phyloP scores from a whole-genome alignment of 2,888 invertebrate species.

The Temnothorax rugatulus region DNA sequence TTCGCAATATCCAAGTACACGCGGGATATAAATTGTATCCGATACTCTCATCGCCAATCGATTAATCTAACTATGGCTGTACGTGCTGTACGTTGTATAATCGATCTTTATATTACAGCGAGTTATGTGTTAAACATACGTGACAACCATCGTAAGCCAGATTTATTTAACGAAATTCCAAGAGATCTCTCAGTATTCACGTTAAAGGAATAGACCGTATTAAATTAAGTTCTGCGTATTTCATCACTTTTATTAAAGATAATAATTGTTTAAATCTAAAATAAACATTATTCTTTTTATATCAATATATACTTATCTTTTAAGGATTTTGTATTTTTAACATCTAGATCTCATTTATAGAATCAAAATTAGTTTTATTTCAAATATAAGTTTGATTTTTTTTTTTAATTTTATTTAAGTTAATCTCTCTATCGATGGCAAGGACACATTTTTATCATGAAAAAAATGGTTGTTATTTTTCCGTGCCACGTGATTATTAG shows the following conservation, averaged over 20 bases:
- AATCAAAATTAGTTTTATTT: not conserved
- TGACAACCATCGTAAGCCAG: constrained; percentile 15
- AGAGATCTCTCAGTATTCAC: not conserved
- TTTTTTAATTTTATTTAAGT: not conserved
- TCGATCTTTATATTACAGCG: constrained; percentile 42
- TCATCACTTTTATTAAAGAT: not conserved
- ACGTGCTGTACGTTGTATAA: constrained; percentile 9
- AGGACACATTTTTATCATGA: not conserved
- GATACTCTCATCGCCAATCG: constrained; percentile 41
- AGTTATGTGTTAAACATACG: constrained; percentile 27
- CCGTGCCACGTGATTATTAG: not conserved
- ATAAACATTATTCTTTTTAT: not conserved
- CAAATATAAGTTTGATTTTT: not conserved
- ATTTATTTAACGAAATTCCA: constrained; percentile 1
- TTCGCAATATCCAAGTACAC: constrained; percentile 39
- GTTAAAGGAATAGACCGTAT: not conserved
- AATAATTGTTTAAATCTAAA: not conserved
- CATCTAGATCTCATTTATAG: not conserved
- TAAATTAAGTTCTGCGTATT: not conserved
- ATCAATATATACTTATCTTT: not conserved
- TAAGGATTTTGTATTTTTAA: not conserved
- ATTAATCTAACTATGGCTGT: constrained; percentile 48
- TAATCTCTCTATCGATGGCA: not conserved
- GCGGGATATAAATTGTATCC: constrained; percentile 52
- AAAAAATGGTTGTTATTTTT: not conserved